Conservation (phyloP, 1,140 invertebrate genomes). For the Drosophila equinoxialis region DNA sequence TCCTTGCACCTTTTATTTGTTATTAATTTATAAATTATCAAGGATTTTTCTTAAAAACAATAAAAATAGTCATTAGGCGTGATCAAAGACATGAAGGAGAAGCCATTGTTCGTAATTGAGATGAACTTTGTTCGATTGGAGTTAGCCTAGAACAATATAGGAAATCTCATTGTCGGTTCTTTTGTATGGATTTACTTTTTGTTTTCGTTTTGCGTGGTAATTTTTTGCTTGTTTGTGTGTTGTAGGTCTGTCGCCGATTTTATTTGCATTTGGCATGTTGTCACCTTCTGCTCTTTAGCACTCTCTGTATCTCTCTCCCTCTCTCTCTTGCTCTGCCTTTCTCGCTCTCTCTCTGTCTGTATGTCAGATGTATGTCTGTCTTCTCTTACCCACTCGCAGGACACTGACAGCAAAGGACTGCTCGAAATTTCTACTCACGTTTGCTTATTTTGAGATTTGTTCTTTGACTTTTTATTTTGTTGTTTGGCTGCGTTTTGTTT, state of each 20-base stretch:
- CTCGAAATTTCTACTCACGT: slow-evolving; percentile 68
- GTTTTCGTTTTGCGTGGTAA: not conserved
- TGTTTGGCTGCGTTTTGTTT: slow-evolving; percentile 38
- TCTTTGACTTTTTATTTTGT: slow-evolving; percentile 14
- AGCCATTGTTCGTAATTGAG: too few species aligned
- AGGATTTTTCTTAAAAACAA: too few species aligned
- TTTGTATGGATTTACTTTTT: not conserved
- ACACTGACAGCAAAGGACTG: slow-evolving; percentile 4
- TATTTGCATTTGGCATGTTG: slow-evolving; percentile 72
- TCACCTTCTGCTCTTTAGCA: slow-evolving; percentile 51
- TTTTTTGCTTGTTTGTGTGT: not conserved
- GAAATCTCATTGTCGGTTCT: not conserved
- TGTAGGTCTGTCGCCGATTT: slow-evolving; percentile 33
- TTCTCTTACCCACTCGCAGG: not conserved
- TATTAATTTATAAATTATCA: too few species aligned
- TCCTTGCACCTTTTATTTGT: too few species aligned
- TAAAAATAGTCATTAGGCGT: too few species aligned
- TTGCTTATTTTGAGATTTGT: slow-evolving; percentile 25
- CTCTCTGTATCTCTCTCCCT: not conserved
- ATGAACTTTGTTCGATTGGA: not conserved
- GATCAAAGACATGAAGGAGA: too few species aligned
- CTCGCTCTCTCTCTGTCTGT: too few species aligned
- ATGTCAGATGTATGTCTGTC: not conserved
- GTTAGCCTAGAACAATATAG: not conserved
- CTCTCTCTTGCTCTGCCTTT: not conserved